Conservation (phyloP, 1,140 invertebrate genomes). For the Monochamus saltuarius region DNA sequence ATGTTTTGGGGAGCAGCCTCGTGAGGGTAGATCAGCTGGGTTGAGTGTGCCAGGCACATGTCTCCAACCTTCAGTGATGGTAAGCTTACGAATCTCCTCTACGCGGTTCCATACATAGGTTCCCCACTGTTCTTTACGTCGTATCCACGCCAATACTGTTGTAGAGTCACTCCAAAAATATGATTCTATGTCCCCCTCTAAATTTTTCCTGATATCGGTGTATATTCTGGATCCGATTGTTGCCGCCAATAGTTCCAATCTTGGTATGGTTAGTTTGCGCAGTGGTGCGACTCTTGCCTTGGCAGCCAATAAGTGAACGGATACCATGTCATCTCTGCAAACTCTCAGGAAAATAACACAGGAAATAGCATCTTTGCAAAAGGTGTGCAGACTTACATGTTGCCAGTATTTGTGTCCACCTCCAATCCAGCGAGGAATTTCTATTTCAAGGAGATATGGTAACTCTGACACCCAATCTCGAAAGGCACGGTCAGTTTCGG, state of each 20-base stretch:
- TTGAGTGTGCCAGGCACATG: constrained; percentile 50
- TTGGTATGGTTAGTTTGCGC: constrained; percentile 25
- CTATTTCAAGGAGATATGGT: constrained; percentile 12
- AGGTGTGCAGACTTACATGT: constrained; percentile 18
- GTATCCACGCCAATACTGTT: constrained; percentile 39
- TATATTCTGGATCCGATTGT: constrained; percentile 4
- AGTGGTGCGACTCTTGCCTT: constrained; percentile 34
- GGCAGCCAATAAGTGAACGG: constrained; percentile 12
- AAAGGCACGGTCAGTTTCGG: constrained; percentile 11
- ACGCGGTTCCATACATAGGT: constrained; percentile 44
- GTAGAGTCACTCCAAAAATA: constrained; percentile 35
- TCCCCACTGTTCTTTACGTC: constrained; percentile 29
- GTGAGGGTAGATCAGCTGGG: constrained; percentile 51
- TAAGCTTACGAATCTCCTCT: constrained; percentile 41
- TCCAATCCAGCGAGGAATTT: constrained; percentile 23
- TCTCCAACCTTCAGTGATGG: constrained; percentile 39
- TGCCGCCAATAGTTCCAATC: constrained; percentile 26
- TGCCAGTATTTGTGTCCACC: neutral
- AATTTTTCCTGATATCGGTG: constrained; percentile 15
- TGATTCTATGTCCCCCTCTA: constrained; percentile 10
- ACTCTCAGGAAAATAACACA: constrained; percentile 18
- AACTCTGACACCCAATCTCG: constrained; percentile 23
- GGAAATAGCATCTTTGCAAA: constrained; percentile 18
- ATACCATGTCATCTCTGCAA: neutral
- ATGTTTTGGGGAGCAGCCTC: constrained; percentile 39